Conservation (phyloP, 2,888 invertebrate genomes). For the Tipula confusa region DNA sequence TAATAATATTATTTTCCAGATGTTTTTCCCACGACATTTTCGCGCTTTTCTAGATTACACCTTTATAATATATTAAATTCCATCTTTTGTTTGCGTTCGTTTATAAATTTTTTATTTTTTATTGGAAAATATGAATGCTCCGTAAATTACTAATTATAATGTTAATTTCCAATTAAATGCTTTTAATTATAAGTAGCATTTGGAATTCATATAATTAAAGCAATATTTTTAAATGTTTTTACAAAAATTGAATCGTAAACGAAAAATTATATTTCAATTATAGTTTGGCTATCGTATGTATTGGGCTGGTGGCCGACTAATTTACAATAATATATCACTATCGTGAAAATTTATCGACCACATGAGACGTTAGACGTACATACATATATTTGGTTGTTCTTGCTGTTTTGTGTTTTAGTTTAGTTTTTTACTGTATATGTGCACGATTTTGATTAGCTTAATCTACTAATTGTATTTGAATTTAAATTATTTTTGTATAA, state of each 20-base stretch:
- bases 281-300: not conserved
- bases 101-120: not conserved
- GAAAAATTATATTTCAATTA: not conserved
- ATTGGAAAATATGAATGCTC: not conserved
- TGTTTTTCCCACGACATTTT: not conserved
- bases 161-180: not conserved
- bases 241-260: not conserved
- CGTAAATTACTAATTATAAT: not conserved
- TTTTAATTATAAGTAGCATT: not conserved
- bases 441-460: not conserved
- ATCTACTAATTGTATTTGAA: not conserved
- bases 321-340: not conserved
- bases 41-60: not conserved
- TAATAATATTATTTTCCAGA: not conserved
- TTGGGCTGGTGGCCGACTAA: not conserved
- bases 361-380: not conserved
- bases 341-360: not conserved
- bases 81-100: not conserved
- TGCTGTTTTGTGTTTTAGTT: not conserved
- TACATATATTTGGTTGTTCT: too few species aligned
- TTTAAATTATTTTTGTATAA: not conserved
- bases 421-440: not conserved
- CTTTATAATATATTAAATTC: not conserved
- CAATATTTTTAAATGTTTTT: not conserved
- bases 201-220: not conserved